phyloP scores from a whole-genome alignment of 2,113 vertebrate genomes.

The Syngnathus floridae region DNA sequence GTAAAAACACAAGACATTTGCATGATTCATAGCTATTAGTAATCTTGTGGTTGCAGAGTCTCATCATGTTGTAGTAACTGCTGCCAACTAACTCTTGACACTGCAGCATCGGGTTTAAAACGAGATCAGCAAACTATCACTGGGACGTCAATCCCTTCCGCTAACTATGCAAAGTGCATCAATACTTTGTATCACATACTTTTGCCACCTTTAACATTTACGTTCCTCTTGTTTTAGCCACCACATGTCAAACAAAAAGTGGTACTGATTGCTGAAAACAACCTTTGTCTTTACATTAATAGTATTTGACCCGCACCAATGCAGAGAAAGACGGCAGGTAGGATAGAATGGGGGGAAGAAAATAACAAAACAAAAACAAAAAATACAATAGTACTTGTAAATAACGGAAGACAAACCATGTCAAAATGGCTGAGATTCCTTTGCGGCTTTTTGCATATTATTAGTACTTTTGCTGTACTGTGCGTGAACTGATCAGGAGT shows the following conservation, averaged over 20 bases:
- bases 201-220: conserved; percentile 23
- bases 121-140: conserved; percentile 20
- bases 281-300: conserved; percentile 1
- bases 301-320: conserved; percentile 14
- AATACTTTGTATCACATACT: conserved; percentile 56
- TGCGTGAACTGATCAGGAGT: conserved; percentile 37
- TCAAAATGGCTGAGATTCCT: conserved; percentile 67
- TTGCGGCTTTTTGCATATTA: conserved; percentile 68
- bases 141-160: conserved; percentile 16
- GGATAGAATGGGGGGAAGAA: conserved; percentile 16
- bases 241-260: conserved; percentile 21
- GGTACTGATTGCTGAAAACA: conserved; percentile 16
- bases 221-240: conserved; percentile 8
- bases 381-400: conserved; percentile 22
- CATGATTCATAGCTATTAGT: conserved; percentile 30
- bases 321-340: conserved; percentile 31
- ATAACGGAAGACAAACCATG: conserved; percentile 50
- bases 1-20: conserved; percentile 30
- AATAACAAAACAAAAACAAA: conserved; percentile 8
- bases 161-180: conserved; percentile 56
- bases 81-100: conserved; percentile 6
- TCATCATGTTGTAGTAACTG: conserved; percentile 3
- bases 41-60: conserved; percentile 42
- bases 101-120: conserved; percentile 22
- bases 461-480: conserved; percentile 27